Evolutionary conservation across 2,888 invertebrate genomes (phyloP), one percentile per base, ranked within the genome.

Genomic region (Lasioglossum lativentre): DNA sequence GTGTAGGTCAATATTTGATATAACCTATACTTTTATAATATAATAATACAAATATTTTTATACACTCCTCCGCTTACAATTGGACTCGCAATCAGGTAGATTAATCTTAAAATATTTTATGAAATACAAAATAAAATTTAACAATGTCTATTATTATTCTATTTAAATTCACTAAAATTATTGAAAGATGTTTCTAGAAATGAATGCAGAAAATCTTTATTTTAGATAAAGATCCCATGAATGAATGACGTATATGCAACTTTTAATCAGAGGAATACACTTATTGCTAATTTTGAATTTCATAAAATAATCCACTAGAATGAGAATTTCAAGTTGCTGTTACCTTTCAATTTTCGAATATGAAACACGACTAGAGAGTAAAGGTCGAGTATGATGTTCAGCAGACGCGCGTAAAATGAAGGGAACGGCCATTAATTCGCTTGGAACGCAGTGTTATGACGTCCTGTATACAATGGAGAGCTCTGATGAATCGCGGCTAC

Each of bases 381-480:
- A 75, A 81, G 52, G 38, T 40, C 23, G 52, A 16, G 66, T 86
- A 90, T 89, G 93, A 93, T 83, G 85, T 78, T 91, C 75, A 82
- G 83, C 90, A 92, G 92, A 89, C 88, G 86, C 78, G 63, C 70
- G 42, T 78, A 68, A 90, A 86, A 87, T 78, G 68, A 47, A 73
- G 56, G 89, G 87, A 87, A 88, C 82, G 80, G 82, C 74, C 90
- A 88, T 93, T 92, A 92, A 93, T 92, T 91, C 82, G 80, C 66
- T 85, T 87, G 84, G 91, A 90, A 91, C 90, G 89, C 86, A 85
- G 88, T 94, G 93, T 93, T 94, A 94, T 93, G 93, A 93, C 92
- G 89, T 92, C 86, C 86, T 82, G 89, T 93, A 94, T 93, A 93
- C 94, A 92, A 86, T 82, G 86, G 89, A 86, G 83, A 78, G 78